These are phyloP conservation scores for Corythornis vintsioides DNA, from an alignment of 2,113 vertebrate genomes.

Conservation along the genomic window DNA sequence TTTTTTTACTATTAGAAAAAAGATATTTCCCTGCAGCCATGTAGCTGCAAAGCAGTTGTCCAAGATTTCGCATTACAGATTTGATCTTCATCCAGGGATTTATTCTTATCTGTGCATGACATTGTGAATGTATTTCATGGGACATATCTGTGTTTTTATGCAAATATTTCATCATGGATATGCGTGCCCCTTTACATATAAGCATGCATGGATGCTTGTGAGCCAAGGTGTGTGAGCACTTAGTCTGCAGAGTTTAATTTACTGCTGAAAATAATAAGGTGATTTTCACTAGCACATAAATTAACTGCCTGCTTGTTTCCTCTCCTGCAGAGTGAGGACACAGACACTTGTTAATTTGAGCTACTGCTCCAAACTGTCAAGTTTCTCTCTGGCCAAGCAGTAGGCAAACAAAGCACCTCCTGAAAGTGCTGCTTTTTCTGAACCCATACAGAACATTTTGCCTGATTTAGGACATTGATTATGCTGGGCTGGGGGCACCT, in stretches of 20 bases:
- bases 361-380: conserved; percentile 12
- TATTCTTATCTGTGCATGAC: background rate
- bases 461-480: conserved; percentile 36
- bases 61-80: background rate
- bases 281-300: conserved; percentile 31
- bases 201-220: background rate
- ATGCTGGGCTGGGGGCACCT: conserved; percentile 7
- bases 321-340: conserved; percentile 17
- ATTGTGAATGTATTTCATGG: background rate
- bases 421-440: background rate
- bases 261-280: conserved; percentile 45
- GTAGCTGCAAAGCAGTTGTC: background rate
- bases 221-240: background rate
- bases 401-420: background rate
- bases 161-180: fast-evolving
- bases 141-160: background rate
- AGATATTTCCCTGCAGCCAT: background rate
- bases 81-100: background rate
- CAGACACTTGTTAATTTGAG: conserved; percentile 44
- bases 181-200: background rate
- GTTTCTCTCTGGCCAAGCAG: background rate
- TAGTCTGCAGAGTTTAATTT: background rate
- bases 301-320: background rate
- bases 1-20: background rate
- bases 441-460: background rate